These are phyloP conservation scores for Hypanus sabinus DNA, from an alignment of 2,113 vertebrate genomes.

Conservation along the genomic window DNA sequence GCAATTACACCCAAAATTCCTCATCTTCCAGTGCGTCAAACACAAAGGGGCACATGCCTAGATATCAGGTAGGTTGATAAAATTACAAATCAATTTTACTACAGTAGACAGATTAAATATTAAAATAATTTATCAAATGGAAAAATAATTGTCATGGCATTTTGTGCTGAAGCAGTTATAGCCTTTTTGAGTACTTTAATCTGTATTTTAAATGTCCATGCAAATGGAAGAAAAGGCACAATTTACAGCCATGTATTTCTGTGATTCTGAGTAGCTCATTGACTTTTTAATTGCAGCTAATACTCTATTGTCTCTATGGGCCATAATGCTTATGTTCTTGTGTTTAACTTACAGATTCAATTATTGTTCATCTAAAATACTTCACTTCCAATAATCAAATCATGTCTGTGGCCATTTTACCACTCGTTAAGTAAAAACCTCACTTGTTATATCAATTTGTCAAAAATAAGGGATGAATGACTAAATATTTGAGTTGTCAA, in stretches of 20 bases:
- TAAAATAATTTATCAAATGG: neutral
- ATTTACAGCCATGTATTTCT: neutral
- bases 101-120: no score
- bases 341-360: no score
- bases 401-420: neutral
- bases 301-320: neutral
- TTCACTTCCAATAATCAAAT: neutral
- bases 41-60: constrained; percentile 56
- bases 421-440: neutral
- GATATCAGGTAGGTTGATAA: constrained; percentile 60
- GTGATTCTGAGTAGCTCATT: neutral
- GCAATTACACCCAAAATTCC: constrained; percentile 42
- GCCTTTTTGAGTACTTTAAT: neutral
- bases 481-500: no score
- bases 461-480: neutral
- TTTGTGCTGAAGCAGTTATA: neutral
- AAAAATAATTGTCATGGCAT: no score
- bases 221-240: neutral
- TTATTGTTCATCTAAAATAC: neutral
- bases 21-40: constrained; percentile 41
- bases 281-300: neutral
- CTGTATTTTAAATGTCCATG: neutral
- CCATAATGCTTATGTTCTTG: neutral
- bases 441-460: neutral
- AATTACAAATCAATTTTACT: neutral